These are phyloP conservation scores for Drosophila aldrichi DNA, from an alignment of 2,888 invertebrate species.

Conservation along the genomic window DNA sequence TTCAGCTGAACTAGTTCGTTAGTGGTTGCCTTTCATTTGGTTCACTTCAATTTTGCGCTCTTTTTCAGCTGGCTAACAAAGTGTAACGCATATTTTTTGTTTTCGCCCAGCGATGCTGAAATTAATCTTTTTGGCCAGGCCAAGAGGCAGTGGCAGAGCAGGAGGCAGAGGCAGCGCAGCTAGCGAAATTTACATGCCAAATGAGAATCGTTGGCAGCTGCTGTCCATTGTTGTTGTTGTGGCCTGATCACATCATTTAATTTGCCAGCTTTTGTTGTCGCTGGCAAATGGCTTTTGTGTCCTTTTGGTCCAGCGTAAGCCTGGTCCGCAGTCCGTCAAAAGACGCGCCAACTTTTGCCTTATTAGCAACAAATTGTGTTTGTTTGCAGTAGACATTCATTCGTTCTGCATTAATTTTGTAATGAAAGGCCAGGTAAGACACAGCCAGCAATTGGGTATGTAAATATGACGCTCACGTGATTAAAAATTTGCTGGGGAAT, in stretches of 20 bases:
- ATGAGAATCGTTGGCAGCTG: conserved; percentile 26
- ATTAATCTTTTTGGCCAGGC: conserved; percentile 36
- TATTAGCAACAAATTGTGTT: conserved; percentile 24
- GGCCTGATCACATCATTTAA: conserved; percentile 42
- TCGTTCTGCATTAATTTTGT: conserved; percentile 4
- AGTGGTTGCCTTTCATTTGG: conserved; percentile 26
- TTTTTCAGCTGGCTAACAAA: conserved; percentile 27
- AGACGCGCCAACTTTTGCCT: conserved; percentile 34
- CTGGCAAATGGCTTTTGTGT: conserved; percentile 56
- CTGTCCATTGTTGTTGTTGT: conserved; percentile 1
- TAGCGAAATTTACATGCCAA: conserved; percentile 32
- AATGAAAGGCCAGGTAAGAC: conserved; percentile 44
- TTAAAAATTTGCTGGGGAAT: background rate
- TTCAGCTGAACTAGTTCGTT: conserved; percentile 5
- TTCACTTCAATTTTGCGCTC: background rate
- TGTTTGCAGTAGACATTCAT: conserved; percentile 14
- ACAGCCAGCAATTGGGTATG: conserved; percentile 53
- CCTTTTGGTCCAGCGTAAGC: conserved; percentile 14
- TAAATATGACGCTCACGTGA: conserved; percentile 45
- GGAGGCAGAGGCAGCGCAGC: background rate
- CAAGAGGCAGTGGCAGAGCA: background rate
- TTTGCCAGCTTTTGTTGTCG: conserved; percentile 47
- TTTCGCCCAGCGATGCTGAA: conserved; percentile 15
- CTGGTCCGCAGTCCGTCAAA: conserved; percentile 54
- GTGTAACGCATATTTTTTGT: conserved; percentile 45